A percentile compares a stretch with the other conserved stretches of the same genome.
Conservation (phyloP, 2,797 vertebrate species). For the Halcyon chelicuti region DNA sequence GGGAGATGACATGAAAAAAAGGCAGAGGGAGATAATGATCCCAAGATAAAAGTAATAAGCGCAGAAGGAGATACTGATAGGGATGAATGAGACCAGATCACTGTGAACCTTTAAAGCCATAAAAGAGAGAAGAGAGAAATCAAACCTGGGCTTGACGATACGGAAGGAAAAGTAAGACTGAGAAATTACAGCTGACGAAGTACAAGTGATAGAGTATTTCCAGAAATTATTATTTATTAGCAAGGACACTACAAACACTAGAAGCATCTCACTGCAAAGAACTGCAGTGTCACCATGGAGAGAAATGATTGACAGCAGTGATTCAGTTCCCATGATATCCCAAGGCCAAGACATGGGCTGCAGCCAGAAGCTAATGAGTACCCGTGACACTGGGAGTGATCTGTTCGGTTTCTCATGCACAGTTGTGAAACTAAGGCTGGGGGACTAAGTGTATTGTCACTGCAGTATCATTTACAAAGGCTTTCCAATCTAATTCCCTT, state of each 20-base stretch:
- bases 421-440: conserved; percentile 23
- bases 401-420: neutral
- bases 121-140: neutral
- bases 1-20: neutral
- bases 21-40: neutral
- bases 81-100: neutral
- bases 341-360: neutral
- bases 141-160: neutral
- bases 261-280: neutral
- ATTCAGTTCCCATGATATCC: neutral
- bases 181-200: neutral
- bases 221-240: neutral
- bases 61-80: neutral
- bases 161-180: neutral
- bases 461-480: conserved; percentile 47
- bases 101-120: neutral
- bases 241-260: neutral
- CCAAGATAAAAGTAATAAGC: neutral
- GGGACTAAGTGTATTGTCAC: conserved; percentile 19
- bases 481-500: conserved; percentile 29
- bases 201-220: neutral
- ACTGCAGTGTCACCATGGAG: neutral
- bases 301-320: neutral
- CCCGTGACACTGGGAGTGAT: neutral
- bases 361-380: conserved; percentile 43